Percentiles rank a stretch among this genome's conserved stretches.
Conservation (phyloP, 2,113 vertebrate genomes). For the Anoura caudifer region DNA sequence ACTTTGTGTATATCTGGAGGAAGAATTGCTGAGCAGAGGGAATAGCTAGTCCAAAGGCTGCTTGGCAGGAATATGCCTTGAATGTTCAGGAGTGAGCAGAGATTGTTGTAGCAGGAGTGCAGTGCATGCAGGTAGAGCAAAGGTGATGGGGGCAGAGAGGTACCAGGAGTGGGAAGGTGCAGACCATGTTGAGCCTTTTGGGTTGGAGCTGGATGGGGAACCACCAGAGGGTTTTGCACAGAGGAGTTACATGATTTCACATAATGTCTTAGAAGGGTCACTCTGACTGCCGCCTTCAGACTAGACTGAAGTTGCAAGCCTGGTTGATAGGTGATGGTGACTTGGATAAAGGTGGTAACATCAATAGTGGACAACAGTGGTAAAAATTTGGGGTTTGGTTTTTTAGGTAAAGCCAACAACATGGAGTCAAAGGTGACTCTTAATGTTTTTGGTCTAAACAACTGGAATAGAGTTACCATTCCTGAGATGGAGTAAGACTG, state of each 20-base stretch:
- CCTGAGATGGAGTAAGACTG: not conserved
- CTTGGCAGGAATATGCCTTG: not conserved
- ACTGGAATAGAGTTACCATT: not conserved
- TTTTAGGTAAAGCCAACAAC: not conserved
- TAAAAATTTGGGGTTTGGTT: not conserved
- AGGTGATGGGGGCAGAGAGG: not conserved
- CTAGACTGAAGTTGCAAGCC: not conserved
- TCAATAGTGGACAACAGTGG: not conserved
- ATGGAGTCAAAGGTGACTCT: not conserved
- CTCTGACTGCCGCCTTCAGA: not conserved
- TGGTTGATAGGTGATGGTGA: not conserved
- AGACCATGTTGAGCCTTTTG: not conserved
- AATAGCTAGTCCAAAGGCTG: not conserved
- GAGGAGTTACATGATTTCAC: not conserved
- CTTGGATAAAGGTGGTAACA: not conserved
- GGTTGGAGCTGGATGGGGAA: not conserved
- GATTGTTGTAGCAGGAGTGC: not conserved
- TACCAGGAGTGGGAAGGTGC: not conserved
- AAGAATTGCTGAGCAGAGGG: not conserved
- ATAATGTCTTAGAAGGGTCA: not conserved
- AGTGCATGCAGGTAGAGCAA: not conserved
- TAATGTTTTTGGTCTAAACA: not conserved
- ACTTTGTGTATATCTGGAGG: not conserved
- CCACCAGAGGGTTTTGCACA: no score
- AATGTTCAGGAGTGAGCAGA: not conserved